Evolutionary conservation across 2,113 vertebrate species (phyloP), one percentile per base, ranked within the genome.

Genomic region (Enhydra lutris): DNA sequence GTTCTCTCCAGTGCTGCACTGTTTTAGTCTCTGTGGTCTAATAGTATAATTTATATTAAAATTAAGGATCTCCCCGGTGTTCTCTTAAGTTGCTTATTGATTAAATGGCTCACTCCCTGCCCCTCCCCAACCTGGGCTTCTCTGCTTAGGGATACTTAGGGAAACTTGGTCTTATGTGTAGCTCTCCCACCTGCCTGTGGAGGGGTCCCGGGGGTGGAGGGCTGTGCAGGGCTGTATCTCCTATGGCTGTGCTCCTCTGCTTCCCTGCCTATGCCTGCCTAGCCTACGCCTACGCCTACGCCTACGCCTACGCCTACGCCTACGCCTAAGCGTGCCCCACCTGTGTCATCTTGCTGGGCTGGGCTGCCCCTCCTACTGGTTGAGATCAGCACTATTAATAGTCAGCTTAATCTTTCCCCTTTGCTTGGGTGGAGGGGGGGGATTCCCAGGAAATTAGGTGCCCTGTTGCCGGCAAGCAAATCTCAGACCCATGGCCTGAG

Each of bases 331-430:
- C 31, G 0, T 76, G 47, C 42, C 63, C 31, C 11, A 34, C 47
- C 26, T 10, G 39, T n/a, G 61, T 67, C 36, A 95, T 86, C 17
- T n/a, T 14, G 42, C 91, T 59, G 80, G 74, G 79, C 24, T 36
- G 61, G 84, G 90, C 73, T 0, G 0, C 8, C 24, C 50, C 71
- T 69, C 73, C 89, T 80, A 61, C 89, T 34, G 87, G 85, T 36
- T 71, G 85, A 97, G 85, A 61, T 92, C 96, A 87, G 55, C 52
- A 34, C 96, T 97, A 96, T 97, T 97, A 97, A 97, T 97, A 97
- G 96, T 80, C 52, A 88, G 82, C 50, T 76, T 92, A 97, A 95
- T 97, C 95, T 81, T 90, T 50, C 24, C 34, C 26, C 8, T 39
- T 39, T 29, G 55, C 50, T 76, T 11, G 10, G 47, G 79, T 6